Base-by-base conservation (phyloP, 1,140 invertebrate species). In the Drosophila paulistorum region DNA sequence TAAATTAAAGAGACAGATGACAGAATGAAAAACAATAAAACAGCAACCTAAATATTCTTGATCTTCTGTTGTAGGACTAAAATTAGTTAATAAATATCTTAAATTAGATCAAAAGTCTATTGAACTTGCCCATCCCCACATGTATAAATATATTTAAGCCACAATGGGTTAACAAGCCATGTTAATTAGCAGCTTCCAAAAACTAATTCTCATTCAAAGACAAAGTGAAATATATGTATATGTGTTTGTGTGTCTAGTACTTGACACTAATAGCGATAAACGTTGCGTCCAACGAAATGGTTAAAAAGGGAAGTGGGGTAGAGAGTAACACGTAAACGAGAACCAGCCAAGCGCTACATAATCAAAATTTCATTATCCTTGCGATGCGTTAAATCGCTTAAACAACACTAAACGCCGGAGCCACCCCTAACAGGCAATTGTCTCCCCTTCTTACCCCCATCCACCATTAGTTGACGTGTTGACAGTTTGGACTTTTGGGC, bases 341-440 rank as follows among this genome's bases (percentile, higher is more conserved):
- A 73, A 57, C 37, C 84, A 87, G 71, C 80, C 80, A 84, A 87
- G 84, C 84, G 77, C 54, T 65, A 77, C 86, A 82, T 90, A 90
- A 90, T 90, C 86, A 85, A 90, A 90, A 90, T 81, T 90, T 81
- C 74, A 90, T 90, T 90, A 87, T 86, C 86, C 86, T 79, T 80
- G 83, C 78, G 82, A 90, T 90, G 87, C 87, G 87, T 90, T 90
- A 90, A 90, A 90, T 90, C 79, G 86, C 73, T 90, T 90, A 86
- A 86, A 90, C 80, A 90, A 79, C 59, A 72, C 79, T 76, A 83
- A 89, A 81, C 73, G 67, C 70, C 17, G 63, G 23, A 64, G 67
- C 67, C 79, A 71, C 60, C 75, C 75, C 48, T 37, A 48, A 66
- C 68, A 60, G 9, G 23, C 45, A 48, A 10, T 17, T 42, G 9